Percentiles rank a stretch among this genome's conserved stretches.
Evolutionary conservation across 2,888 invertebrate species (phyloP).

Genomic region (Drosophila tanythrix): DNA sequence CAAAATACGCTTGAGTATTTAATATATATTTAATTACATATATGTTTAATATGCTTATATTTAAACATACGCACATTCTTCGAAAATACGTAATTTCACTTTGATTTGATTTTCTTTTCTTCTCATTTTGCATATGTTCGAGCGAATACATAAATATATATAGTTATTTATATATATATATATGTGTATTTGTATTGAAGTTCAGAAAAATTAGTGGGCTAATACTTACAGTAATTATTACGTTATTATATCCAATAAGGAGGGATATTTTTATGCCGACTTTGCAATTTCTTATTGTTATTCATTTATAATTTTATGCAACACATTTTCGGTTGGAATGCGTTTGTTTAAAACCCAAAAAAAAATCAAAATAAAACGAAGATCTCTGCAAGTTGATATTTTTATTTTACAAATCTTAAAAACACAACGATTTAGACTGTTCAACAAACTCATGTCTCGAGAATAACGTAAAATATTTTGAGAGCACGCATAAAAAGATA

Average conservation of each 20-base stretch:
- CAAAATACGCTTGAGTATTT: neutral
- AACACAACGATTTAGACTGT: constrained; percentile 44
- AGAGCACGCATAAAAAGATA: constrained; percentile 56
- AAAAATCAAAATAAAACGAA: neutral
- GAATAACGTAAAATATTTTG: constrained; percentile 58
- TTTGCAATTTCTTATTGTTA: constrained; percentile 1
- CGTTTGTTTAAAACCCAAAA: constrained; percentile 5
- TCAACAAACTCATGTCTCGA: constrained; percentile 41
- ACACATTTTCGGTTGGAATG: neutral
- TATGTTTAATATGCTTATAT: neutral
- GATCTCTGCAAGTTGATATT: constrained; percentile 1
- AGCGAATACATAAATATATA: neutral
- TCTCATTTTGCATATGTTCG: neutral
- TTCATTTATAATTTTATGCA: constrained; percentile 11
- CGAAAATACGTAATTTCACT: constrained; percentile 2
- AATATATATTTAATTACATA: neutral
- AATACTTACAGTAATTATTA: constrained; percentile 25
- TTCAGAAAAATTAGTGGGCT: neutral
- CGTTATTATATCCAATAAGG: constrained; percentile 8
- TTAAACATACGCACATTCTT: neutral
- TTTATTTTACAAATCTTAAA: constrained; percentile 24
- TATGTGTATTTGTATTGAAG: constrained; percentile 9
- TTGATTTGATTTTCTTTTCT: neutral
- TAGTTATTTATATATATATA: neutral
- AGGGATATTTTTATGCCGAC: neutral